Evolutionary conservation across 2,888 invertebrate genomes (phyloP), one percentile per base, ranked within the genome.

Genomic region (Cosmopolites sordidus): DNA sequence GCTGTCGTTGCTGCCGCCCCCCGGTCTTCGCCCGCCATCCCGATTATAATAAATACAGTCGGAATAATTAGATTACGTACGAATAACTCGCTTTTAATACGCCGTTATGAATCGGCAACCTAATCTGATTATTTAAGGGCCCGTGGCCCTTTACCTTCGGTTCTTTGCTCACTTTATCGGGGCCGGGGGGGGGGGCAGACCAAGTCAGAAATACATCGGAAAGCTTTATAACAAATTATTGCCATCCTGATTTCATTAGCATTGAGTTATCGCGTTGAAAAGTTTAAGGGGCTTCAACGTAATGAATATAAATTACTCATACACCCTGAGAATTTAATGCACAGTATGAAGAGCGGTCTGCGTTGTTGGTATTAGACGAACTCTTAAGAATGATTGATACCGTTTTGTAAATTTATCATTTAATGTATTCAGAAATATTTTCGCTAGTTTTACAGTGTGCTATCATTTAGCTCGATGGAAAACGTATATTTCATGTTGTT

Each of bases 21-120:
- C 22, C 22, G 22, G 8, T 5, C 22, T 8, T 22, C 22, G 8
- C 22, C 22, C 22, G 22, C 22, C 22, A 22, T 3, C 22, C 22
- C 22, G 22, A 68, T 70, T 69, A 70, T 70, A 67, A 66, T 68
- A 70, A 73, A 72, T 71, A 73, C 70, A 70, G 69, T 71, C 65
- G 69, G 67, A 67, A 69, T 72, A 71, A 73, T 73, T 73, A 68
- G 71, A 73, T 73, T 73, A 73, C 69, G 71, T 70, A 68, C 70
- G 68, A 71, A 69, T 71, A 69, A 71, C 69, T 72, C 68, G 71
- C 70, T 67, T 68, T 71, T 72, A 72, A 71, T 73, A 67, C 69
- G 66, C 67, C 69, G 68, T 71, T 71, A 68, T 69, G 69, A 72
- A 70, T 70, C 65, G 69, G 65, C 62, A 63, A 58, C 51, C 54